Evolutionary conservation across 2,113 vertebrate species (phyloP).

Genomic region (Varanus salvator): DNA sequence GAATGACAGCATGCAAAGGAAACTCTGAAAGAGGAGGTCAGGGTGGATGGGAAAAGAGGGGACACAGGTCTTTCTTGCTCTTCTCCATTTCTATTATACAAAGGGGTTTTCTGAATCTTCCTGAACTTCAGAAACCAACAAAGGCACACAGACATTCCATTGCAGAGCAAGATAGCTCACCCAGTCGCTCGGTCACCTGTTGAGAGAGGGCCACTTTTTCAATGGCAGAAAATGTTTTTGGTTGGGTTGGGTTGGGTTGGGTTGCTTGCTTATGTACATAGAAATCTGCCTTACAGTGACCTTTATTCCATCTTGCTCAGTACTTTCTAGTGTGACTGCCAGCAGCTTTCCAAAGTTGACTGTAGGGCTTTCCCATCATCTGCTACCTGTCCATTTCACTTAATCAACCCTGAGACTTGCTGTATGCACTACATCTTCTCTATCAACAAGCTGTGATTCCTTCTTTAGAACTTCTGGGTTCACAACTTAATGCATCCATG

Average conservation of each 20-base stretch:
- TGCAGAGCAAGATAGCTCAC: too few species aligned
- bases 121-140: background rate
- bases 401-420: background rate
- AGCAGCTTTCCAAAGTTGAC: too few species aligned
- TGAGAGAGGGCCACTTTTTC: too few species aligned
- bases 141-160: background rate
- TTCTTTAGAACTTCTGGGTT: background rate
- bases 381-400: background rate
- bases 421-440: background rate
- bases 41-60: background rate
- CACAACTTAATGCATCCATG: background rate
- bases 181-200: too few species aligned
- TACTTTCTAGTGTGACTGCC: too few species aligned
- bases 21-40: background rate
- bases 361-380: too few species aligned
- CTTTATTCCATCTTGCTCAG: too few species aligned
- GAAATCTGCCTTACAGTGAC: too few species aligned
- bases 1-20: background rate
- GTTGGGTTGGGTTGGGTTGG: too few species aligned
- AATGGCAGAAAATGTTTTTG: too few species aligned
- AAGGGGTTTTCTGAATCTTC: background rate
- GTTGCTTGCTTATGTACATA: too few species aligned
- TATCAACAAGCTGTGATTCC: background rate
- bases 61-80: background rate
- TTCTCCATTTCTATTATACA: background rate